Conservation (phyloP, 2,888 invertebrate species). For the Dryobota labecula region DNA sequence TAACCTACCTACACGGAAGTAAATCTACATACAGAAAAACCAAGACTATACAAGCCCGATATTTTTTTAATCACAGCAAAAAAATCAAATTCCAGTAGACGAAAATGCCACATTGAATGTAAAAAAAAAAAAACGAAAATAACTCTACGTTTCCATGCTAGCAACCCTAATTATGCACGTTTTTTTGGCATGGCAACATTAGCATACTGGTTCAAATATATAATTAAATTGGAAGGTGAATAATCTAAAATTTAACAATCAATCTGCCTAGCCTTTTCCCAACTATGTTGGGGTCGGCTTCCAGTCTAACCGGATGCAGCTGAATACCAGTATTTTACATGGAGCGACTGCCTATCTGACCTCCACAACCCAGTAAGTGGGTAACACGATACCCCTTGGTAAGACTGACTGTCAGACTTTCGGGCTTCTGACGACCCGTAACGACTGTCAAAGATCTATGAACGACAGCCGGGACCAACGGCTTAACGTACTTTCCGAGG, state of each 20-base stretch:
- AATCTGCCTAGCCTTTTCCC: neutral
- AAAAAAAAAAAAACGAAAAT: slow-evolving; percentile 7
- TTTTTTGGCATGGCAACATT: slow-evolving; percentile 43
- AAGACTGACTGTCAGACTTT: too few relatives aligned
- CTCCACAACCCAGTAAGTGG: neutral
- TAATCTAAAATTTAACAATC: too few relatives aligned
- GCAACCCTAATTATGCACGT: slow-evolving; percentile 37
- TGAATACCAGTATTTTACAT: neutral
- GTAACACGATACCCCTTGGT: too few relatives aligned
- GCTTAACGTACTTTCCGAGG: too few relatives aligned
- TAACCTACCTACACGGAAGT: neutral
- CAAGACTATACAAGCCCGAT: neutral
- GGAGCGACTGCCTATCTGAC: neutral
- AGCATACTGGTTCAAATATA: slow-evolving; percentile 36
- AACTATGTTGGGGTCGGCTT: neutral
- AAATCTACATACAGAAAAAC: neutral
- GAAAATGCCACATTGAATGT: neutral
- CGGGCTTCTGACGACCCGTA: too few relatives aligned
- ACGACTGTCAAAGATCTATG: too few relatives aligned
- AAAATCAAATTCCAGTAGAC: neutral
- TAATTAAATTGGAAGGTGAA: slow-evolving; percentile 23
- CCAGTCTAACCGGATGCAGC: neutral
- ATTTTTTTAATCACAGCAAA: neutral
- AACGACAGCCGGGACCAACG: too few relatives aligned
- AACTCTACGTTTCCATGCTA: slow-evolving; percentile 7